Evolutionary conservation across 1,140 invertebrate genomes (phyloP).

Genomic region (Drosophila teissieri): DNA sequence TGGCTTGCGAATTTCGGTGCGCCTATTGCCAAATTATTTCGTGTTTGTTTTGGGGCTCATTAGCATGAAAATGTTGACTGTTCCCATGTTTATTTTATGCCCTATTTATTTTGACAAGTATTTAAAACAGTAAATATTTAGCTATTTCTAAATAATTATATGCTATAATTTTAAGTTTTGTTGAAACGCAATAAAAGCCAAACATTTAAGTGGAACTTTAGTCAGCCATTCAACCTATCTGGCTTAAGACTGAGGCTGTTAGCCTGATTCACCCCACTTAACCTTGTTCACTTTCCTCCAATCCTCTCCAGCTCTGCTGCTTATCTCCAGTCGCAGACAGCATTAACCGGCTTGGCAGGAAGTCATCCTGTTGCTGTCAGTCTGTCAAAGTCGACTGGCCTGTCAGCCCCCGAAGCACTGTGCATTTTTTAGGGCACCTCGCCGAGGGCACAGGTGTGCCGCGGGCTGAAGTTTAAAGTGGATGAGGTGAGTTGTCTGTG

Average conservation of each 20-base stretch:
- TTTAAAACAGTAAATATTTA: background rate
- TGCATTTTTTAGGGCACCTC: conserved; percentile 17
- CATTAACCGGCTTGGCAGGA: conserved; percentile 19
- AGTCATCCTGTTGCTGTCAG: conserved; percentile 19
- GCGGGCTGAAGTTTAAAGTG: background rate
- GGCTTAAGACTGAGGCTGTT: background rate
- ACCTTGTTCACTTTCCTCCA: background rate
- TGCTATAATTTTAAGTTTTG: background rate
- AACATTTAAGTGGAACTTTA: background rate
- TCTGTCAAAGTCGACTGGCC: conserved; percentile 27
- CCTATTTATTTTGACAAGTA: background rate
- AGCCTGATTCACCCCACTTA: background rate
- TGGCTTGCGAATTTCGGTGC: conserved; percentile 1
- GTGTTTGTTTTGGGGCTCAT: conserved; percentile 8
- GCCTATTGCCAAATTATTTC: conserved; percentile 8
- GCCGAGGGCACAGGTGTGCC: conserved; percentile 8
- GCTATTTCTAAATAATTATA: no score
- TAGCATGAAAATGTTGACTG: background rate
- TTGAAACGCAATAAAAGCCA: no score
- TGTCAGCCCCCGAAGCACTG: conserved; percentile 17
- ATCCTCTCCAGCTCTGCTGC: background rate
- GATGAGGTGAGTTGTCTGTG: conserved; percentile 22
- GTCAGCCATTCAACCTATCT: background rate
- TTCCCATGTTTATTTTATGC: background rate
- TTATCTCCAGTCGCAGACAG: conserved; percentile 25